phyloP scores from a whole-genome alignment of 2,113 vertebrate genomes.

The Actinemys pallida region DNA sequence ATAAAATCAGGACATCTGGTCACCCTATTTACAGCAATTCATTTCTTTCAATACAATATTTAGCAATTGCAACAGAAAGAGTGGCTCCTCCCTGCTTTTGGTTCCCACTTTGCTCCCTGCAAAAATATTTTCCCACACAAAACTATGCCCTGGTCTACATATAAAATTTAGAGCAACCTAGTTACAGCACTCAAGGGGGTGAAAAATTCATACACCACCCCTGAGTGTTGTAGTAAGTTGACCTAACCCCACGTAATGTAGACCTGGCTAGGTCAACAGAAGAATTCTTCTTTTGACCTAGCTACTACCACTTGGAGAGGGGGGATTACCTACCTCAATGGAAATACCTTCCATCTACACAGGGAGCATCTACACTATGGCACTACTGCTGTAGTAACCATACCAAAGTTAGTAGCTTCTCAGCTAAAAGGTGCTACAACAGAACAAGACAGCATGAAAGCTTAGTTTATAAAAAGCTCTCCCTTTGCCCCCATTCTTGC shows the following conservation, averaged over 20 bases:
- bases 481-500: neutral
- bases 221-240: neutral
- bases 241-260: neutral
- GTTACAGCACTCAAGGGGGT: neutral
- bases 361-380: too few species aligned
- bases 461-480: neutral
- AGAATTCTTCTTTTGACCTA: neutral
- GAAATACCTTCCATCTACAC: too few species aligned
- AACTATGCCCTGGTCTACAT: neutral
- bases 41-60: neutral
- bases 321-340: too few species aligned
- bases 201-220: too few species aligned
- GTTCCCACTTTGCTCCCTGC: neutral
- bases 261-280: neutral
- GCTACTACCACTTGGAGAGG: too few species aligned
- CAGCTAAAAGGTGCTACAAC: conserved; percentile 12
- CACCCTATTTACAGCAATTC: conserved; percentile 11
- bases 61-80: neutral
- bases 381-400: neutral
- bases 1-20: too few species aligned
- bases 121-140: neutral
- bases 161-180: neutral
- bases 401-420: conserved; percentile 7
- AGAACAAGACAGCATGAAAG: neutral
- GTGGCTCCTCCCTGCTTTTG: neutral